These are phyloP conservation scores for Triops longicaudatus DNA, from an alignment of 1,140 invertebrate genomes.

Conservation along the genomic window DNA sequence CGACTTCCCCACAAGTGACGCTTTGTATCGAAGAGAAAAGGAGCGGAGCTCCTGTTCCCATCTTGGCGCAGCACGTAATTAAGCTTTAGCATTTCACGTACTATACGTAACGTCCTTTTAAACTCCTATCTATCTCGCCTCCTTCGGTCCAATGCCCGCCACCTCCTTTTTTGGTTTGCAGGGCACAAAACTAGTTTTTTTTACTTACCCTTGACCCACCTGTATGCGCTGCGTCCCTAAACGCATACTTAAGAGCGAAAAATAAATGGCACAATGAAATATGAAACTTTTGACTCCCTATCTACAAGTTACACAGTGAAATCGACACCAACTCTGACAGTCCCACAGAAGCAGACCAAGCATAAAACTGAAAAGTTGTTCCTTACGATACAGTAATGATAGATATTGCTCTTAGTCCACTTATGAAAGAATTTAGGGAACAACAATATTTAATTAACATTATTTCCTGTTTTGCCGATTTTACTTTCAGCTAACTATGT, in stretches of 20 bases:
- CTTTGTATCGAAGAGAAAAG: background rate
- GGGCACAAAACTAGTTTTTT: background rate
- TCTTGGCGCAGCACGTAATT: background rate
- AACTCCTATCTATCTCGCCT: background rate
- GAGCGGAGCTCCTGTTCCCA: background rate
- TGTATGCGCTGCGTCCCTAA: background rate
- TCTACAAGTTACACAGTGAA: too few relatives aligned
- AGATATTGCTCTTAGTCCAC: too few relatives aligned
- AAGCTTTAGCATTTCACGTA: background rate
- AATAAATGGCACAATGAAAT: background rate
- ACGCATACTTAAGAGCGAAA: background rate
- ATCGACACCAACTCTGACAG: background rate
- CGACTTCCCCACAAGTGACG: background rate
- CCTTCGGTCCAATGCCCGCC: background rate
- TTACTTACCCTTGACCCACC: slow-evolving; percentile 14
- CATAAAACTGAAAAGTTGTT: too few relatives aligned
- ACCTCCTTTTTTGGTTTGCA: background rate
- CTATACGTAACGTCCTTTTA: background rate
- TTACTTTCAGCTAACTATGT: too few relatives aligned
- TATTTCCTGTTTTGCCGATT: too few relatives aligned
- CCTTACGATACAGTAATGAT: too few relatives aligned
- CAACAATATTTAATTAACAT: too few relatives aligned
- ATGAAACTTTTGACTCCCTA: too few relatives aligned
- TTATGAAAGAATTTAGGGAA: too few relatives aligned
- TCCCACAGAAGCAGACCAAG: background rate